phyloP scores from a whole-genome alignment of 53 echinoderm and acorn worm species.

The Patiria pectinifera region DNA sequence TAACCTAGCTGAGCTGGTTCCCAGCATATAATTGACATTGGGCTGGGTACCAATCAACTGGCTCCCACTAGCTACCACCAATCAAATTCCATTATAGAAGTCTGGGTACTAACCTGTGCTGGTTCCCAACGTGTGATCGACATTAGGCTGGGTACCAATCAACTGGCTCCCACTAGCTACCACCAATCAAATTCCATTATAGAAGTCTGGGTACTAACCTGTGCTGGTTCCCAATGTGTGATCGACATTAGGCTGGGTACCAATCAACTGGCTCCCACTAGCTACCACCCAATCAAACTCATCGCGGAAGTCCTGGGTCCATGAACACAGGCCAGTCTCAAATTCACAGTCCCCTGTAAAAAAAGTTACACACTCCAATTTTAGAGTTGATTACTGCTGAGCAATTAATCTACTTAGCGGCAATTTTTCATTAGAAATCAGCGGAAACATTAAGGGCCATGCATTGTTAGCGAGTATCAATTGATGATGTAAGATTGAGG shows the following conservation, averaged over 20 bases:
- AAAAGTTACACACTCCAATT: not conserved
- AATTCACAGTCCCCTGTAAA: constrained; percentile 80
- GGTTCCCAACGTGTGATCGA: constrained; percentile 72
- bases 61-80: constrained; percentile 44
- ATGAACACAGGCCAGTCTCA: constrained; percentile 79
- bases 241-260: constrained; percentile 70
- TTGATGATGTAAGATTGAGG: not conserved
- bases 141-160: constrained; percentile 61
- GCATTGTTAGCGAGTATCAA: no score
- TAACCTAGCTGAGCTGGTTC: constrained; percentile 45
- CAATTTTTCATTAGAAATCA: not conserved
- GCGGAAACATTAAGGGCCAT: no score
- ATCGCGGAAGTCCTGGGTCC: constrained; percentile 75
- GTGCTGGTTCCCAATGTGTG: constrained; percentile 72
- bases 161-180: constrained; percentile 34
- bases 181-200: constrained; percentile 75
- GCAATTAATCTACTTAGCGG: no score
- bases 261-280: constrained; percentile 51
- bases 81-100: no score
- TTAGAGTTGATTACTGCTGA: no score
- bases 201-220: constrained; percentile 51
- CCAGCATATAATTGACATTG: constrained; percentile 62
- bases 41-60: constrained; percentile 66
- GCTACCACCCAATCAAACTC: constrained; percentile 80
- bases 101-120: no score